A percentile compares a stretch with the other conserved stretches of the same genome.
phyloP scores from a whole-genome alignment of 2,113 vertebrate genomes.

The Xerus inauris region DNA sequence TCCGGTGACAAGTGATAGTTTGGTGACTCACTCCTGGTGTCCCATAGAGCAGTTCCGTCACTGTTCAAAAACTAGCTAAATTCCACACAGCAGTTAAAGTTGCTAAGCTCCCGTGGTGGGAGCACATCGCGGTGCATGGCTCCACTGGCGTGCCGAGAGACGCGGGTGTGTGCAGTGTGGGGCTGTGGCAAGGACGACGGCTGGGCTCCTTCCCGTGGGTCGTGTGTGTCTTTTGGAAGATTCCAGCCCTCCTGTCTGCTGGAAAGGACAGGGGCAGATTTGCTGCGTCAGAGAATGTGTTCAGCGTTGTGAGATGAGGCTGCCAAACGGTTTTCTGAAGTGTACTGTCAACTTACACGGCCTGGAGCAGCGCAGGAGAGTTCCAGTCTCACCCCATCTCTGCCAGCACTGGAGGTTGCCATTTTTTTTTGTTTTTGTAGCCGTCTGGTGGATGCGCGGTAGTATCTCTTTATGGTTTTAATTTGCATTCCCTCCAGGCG shows the following conservation, averaged over 20 bases:
- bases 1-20: not conserved
- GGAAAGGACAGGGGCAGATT: no score
- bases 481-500: not conserved
- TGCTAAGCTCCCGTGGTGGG: not conserved
- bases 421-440: not conserved
- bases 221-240: not conserved
- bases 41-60: not conserved
- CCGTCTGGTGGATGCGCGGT: no score
- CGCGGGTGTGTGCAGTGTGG: not conserved
- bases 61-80: no score
- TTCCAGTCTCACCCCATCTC: not conserved
- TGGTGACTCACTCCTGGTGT: not conserved
- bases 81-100: not conserved
- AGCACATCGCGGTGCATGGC: not conserved
- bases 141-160: not conserved
- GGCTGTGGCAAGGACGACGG: no score
- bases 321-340: not conserved
- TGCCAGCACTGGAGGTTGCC: no score
- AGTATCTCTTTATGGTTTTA: not conserved
- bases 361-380: no score
- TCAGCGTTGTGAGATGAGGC: not conserved
- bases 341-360: not conserved
- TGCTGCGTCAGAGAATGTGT: no score
- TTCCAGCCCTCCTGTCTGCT: not conserved
- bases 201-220: not conserved